Conservation (phyloP, 2,888 invertebrate species). For the Andrena hattorfiana region DNA sequence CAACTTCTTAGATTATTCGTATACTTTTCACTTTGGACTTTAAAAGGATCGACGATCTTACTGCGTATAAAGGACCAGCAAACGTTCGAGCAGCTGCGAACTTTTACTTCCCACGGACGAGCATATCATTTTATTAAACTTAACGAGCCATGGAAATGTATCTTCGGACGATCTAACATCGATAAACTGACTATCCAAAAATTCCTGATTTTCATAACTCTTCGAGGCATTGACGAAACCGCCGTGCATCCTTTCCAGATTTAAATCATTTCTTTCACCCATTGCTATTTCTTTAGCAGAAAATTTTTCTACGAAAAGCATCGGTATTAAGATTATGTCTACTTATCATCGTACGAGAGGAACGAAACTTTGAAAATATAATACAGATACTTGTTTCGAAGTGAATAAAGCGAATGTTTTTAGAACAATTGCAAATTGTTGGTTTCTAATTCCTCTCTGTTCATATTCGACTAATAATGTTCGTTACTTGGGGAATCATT, state of each 20-base stretch:
- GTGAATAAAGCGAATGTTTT: not conserved
- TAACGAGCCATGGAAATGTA: conserved; percentile 73
- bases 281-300: conserved; percentile 27
- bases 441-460: conserved; percentile 31
- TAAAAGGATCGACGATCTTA: conserved; percentile 60
- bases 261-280: conserved; percentile 34
- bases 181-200: conserved; percentile 22
- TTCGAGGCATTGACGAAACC: conserved; percentile 6
- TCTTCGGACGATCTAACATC: conserved; percentile 49
- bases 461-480: conserved; percentile 26
- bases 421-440: not conserved
- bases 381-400: not conserved
- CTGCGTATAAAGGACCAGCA: conserved; percentile 76
- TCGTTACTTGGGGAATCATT: conserved; percentile 52
- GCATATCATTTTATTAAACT: conserved; percentile 71
- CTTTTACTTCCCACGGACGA: conserved; percentile 73
- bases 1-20: conserved; percentile 7
- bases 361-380: conserved; percentile 4
- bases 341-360: conserved; percentile 14
- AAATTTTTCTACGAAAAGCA: conserved; percentile 31
- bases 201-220: conserved; percentile 25
- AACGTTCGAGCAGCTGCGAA: conserved; percentile 68
- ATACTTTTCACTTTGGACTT: not conserved
- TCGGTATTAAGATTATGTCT: not conserved
- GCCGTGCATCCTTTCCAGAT: conserved; percentile 12